These are phyloP conservation scores for Carcina quercana DNA, from an alignment of 2,888 invertebrate genomes.

Conservation along the genomic window DNA sequence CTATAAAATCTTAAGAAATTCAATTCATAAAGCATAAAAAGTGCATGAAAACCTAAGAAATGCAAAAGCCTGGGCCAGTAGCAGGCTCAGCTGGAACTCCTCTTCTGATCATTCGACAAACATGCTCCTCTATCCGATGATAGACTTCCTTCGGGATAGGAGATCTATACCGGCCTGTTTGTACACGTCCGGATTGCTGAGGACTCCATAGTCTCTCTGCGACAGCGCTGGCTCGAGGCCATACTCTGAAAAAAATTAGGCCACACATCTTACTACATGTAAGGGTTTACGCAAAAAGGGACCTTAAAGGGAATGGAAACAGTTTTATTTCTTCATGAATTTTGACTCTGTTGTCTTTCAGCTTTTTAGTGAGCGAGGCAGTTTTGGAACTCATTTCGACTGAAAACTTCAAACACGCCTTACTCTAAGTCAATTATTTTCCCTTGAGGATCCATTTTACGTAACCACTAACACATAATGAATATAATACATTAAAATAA, in stretches of 20 bases:
- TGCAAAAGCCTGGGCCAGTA: constrained; percentile 80
- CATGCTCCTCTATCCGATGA: constrained; percentile 45
- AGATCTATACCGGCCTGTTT: neutral
- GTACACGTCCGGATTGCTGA: neutral
- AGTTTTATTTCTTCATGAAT: neutral
- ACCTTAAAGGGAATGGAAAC: neutral
- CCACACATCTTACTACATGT: neutral
- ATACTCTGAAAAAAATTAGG: constrained; percentile 71
- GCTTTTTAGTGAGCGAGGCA: no score
- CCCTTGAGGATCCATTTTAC: no score
- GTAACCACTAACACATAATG: no score
- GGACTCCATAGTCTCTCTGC: constrained; percentile 91
- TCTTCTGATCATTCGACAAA: constrained; percentile 80
- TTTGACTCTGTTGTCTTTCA: neutral
- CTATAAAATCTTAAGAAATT: no score
- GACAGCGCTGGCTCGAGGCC: constrained; percentile 90
- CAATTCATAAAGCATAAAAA: no score
- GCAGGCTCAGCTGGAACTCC: constrained; percentile 81
- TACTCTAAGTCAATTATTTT: no score
- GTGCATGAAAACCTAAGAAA: no score
- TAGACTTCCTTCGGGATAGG: constrained; percentile 30
- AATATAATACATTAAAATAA: no score
- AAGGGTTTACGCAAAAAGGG: neutral
- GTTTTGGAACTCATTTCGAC: no score
- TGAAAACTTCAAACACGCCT: no score